phyloP scores from a whole-genome alignment of 2,797 vertebrate genomes.

The Eulemur coronatus region DNA sequence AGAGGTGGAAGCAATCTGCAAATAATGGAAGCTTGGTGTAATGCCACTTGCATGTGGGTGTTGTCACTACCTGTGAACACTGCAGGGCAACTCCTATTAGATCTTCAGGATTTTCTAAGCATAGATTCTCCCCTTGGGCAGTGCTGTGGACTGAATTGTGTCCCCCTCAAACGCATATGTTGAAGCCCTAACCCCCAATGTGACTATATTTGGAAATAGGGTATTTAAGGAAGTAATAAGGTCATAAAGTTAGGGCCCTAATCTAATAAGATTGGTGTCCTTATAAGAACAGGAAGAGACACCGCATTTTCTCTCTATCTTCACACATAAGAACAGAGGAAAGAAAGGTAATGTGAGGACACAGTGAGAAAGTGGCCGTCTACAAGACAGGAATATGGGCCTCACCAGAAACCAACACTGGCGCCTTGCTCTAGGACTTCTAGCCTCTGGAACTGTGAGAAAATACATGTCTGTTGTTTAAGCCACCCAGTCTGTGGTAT shows the following conservation, averaged over 20 bases:
- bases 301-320: not conserved
- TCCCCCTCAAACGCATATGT: not conserved
- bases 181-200: not conserved
- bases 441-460: not conserved
- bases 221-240: not conserved
- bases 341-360: not conserved
- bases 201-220: not conserved
- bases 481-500: not conserved
- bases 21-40: not conserved
- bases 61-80: not conserved
- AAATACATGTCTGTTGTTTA: not conserved
- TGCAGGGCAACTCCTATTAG: not conserved
- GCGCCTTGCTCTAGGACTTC: not conserved
- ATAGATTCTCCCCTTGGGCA: not conserved
- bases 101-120: not conserved
- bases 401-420: not conserved
- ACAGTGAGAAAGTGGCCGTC: not conserved
- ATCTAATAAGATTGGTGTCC: not conserved
- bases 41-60: not conserved
- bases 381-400: not conserved
- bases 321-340: not conserved
- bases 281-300: not conserved
- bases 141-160: not conserved
- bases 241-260: not conserved
- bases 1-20: not conserved